Conservation (phyloP, 2,888 invertebrate species). For the Globia sparganii region DNA sequence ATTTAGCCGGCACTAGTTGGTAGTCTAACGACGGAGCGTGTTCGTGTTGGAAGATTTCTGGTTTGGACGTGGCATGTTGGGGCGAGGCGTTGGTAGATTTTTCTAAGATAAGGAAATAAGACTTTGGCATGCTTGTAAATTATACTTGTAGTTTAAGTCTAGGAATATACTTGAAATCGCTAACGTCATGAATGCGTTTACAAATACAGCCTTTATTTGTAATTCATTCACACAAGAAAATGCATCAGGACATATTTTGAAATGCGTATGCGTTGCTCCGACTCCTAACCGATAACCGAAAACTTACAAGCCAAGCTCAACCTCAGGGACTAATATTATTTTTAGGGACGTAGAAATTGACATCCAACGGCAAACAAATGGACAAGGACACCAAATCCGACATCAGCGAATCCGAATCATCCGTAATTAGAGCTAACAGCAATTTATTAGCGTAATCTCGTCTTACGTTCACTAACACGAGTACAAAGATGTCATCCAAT, state of each 20-base stretch:
- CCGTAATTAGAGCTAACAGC: slow-evolving; percentile 48
- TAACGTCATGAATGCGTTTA: neutral
- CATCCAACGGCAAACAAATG: neutral
- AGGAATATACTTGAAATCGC: too few relatives aligned
- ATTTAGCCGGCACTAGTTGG: slow-evolving; percentile 70
- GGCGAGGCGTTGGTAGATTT: too few relatives aligned
- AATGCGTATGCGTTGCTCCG: neutral
- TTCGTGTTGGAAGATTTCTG: slow-evolving; percentile 39
- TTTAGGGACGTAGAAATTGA: neutral
- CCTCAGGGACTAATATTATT: too few relatives aligned
- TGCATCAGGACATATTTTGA: neutral
- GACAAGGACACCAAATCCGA: neutral
- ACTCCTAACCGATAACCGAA: neutral
- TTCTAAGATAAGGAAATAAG: neutral
- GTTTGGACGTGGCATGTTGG: slow-evolving; percentile 59
- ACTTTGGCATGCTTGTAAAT: neutral
- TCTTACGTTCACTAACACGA: slow-evolving; percentile 27
- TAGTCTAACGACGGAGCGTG: slow-evolving; percentile 67
- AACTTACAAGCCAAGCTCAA: neutral
- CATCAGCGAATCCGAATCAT: slow-evolving; percentile 46
- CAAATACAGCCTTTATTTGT: neutral
- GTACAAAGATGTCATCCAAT: slow-evolving; percentile 58
- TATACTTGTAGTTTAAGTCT: too few relatives aligned
- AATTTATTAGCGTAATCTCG: slow-evolving; percentile 54
- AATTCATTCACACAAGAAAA: neutral